Evolutionary conservation across 2,113 vertebrate genomes (phyloP).

Genomic region (Oreochromis tanganicae): DNA sequence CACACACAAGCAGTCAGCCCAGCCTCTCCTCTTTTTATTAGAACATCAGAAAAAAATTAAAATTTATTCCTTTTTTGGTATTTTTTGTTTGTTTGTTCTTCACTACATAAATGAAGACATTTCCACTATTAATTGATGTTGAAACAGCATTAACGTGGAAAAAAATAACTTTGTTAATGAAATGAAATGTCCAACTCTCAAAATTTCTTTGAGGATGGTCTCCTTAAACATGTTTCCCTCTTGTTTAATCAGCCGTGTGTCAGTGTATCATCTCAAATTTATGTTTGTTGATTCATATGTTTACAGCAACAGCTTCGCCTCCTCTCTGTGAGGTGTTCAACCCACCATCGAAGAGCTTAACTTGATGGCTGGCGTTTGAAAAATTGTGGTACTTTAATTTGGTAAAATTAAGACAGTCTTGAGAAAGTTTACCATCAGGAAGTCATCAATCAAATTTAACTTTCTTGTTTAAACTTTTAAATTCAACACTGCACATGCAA

Average conservation of each 20-base stretch:
- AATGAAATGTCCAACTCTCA: not conserved
- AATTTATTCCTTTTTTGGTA: not conserved
- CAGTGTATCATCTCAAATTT: not conserved
- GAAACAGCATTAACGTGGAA: not conserved
- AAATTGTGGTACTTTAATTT: not conserved
- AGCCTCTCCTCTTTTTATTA: not conserved
- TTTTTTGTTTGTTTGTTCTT: not conserved
- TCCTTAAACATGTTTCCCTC: not conserved
- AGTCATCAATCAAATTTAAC: not conserved
- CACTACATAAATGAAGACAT: not conserved
- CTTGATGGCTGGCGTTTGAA: not conserved
- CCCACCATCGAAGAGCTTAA: not conserved
- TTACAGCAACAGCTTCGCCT: not conserved
- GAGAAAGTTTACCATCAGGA: not conserved
- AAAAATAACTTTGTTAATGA: not conserved
- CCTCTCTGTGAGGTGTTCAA: not conserved
- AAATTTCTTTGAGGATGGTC: not conserved
- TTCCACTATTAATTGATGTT: not conserved
- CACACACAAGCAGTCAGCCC: not conserved
- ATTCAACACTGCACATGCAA: not conserved
- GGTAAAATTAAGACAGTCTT: not conserved
- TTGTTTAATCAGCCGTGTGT: not conserved
- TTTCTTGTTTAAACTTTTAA: not conserved
- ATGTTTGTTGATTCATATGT: not conserved
- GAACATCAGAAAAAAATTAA: accelerated